Base-by-base conservation (phyloP, 2,888 invertebrate genomes). In the Macrostomum cliftonense region DNA sequence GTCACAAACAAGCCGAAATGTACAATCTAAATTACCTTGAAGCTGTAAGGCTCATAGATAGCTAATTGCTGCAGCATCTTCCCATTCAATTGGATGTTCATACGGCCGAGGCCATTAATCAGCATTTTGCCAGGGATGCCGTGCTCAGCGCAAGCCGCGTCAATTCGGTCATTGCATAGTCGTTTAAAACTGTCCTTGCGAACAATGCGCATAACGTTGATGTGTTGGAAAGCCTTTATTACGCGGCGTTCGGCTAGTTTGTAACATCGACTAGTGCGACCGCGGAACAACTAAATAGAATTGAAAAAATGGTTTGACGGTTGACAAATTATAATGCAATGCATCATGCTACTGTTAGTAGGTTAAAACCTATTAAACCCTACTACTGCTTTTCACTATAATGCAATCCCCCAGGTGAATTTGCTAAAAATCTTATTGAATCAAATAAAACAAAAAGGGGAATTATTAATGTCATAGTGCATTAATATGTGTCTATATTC, bases 131-230 rank as follows among this genome's bases (percentile, higher is more conserved):
- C 28, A 28, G 28, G 28, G 13, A 48, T 16, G 11, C 47, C 49
- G 37, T 57, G 57, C 47, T 57, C 56, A 12, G 42, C 36, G 7
- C 51, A 47, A 5, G 56, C 57, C 12, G 54, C 55, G 19, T 49
- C 51, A 1, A 58, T 20, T 39, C 57, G 43, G 13, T 28, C n/a
- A 13, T 50, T 42, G 51, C 53, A 57, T 43, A 55, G 28, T 52
- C 53, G 39, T 21, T 13, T 14, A 16, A 17, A 19, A 7, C 13
- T 20, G 16, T 12, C 17, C 45, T 47, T 46, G 19, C 19, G 17
- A n/a, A 37, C 46, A n/a, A 11, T 7, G n/a, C 48, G 45, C 16
- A n/a, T 37, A 2, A 14, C n/a, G 36, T 48, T 48, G 7, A 19
- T 48, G 13, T 13, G 20, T 17, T 48, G 17, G 28, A 48, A 21